A percentile compares a stretch with the other conserved stretches of the same genome.
phyloP scores from a whole-genome alignment of 2,888 invertebrate genomes.

The Cynaeus angustus region DNA sequence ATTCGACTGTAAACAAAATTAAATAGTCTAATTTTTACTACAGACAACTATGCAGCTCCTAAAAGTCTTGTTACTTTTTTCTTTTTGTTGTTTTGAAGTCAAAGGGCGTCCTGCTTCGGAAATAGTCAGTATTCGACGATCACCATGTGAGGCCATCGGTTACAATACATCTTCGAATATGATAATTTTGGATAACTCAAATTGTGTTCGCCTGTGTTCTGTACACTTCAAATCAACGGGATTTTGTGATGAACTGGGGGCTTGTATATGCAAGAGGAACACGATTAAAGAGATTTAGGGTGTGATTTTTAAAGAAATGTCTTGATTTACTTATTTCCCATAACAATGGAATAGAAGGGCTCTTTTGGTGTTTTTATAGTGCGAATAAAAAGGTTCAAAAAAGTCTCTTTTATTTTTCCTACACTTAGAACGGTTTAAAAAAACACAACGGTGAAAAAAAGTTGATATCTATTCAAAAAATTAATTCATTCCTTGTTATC shows the following conservation, averaged over 20 bases:
- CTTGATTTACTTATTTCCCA: no score
- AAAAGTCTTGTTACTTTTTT: constrained; percentile 3
- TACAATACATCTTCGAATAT: not conserved
- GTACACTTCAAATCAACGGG: not conserved
- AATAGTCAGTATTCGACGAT: not conserved
- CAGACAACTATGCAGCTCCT: not conserved
- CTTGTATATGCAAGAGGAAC: constrained; percentile 13
- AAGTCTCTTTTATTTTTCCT: no score
- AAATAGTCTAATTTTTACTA: not conserved
- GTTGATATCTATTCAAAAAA: no score
- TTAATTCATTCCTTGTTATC: no score
- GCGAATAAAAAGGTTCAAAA: no score
- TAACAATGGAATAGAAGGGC: no score
- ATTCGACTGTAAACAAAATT: not conserved
- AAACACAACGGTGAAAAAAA: no score
- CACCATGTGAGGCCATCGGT: constrained; percentile 6
- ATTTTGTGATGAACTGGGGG: constrained; percentile 8
- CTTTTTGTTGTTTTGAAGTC: not conserved
- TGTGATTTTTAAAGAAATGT: no score
- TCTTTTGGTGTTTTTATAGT: no score
- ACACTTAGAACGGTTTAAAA: no score
- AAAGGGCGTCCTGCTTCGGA: not conserved
- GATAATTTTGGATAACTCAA: constrained; percentile 9
- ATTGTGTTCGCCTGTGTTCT: constrained; percentile 13
- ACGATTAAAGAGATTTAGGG: not conserved